These are phyloP conservation scores for Anabacerthia variegaticeps DNA, from an alignment of 2,797 vertebrate genomes.

Conservation along the genomic window DNA sequence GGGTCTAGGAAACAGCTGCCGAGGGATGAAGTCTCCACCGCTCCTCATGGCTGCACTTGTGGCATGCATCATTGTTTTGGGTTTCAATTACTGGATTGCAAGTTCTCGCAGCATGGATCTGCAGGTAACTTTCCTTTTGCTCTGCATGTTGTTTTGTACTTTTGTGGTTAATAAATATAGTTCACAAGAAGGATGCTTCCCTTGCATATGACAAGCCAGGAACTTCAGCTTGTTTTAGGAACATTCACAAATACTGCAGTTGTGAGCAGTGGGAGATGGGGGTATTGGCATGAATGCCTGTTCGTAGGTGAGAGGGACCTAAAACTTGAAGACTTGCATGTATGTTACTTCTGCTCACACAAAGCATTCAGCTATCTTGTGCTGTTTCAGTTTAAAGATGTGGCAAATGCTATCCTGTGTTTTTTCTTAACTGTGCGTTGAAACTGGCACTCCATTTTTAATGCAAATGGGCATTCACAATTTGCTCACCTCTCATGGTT, in stretches of 20 bases:
- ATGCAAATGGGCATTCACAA: background rate
- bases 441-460: background rate
- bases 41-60: slow-evolving; percentile 87
- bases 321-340: background rate
- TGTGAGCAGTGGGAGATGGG: background rate
- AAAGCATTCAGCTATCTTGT: background rate
- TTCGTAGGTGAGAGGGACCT: background rate
- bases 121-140: slow-evolving; percentile 78
- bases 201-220: background rate
- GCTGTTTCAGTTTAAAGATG: background rate
- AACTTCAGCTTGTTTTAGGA: background rate
- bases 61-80: slow-evolving; percentile 87
- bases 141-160: background rate
- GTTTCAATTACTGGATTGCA: slow-evolving; percentile 95
- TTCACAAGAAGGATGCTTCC: background rate
- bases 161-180: background rate
- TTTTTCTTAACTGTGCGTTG: background rate
- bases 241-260: background rate
- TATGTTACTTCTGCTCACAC: background rate
- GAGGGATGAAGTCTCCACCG: slow-evolving; percentile 89
- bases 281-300: background rate
- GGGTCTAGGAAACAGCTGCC: slow-evolving; percentile 86
- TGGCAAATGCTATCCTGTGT: background rate
- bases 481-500: background rate
- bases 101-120: slow-evolving; percentile 89